Percentiles rank a stretch among this genome's conserved stretches.
These are phyloP conservation scores for Elegia similella DNA, from an alignment of 2,888 invertebrate genomes.

Conservation along the genomic window DNA sequence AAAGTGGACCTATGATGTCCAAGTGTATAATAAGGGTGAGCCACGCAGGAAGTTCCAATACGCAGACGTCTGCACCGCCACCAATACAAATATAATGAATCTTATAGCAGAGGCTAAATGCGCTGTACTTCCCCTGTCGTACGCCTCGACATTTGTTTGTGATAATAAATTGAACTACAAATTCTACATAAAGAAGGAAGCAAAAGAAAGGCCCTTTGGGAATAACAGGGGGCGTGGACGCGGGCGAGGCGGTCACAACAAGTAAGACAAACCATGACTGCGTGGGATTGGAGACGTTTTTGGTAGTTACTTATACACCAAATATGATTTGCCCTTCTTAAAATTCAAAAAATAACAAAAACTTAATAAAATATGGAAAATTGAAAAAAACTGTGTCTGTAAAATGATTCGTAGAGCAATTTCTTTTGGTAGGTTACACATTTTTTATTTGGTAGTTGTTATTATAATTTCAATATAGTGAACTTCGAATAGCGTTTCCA, in stretches of 20 bases:
- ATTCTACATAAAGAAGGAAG: constrained; percentile 38
- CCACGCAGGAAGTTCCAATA: constrained; percentile 50
- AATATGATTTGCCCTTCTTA: too few species aligned
- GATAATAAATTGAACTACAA: constrained; percentile 39
- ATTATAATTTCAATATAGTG: too few species aligned
- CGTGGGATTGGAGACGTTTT: too few species aligned
- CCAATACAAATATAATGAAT: constrained; percentile 33
- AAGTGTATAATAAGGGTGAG: constrained; percentile 57
- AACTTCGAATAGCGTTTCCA: too few species aligned
- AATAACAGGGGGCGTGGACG: constrained; percentile 16
- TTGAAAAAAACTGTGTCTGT: too few species aligned
- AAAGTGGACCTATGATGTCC: constrained; percentile 63
- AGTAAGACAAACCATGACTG: neutral
- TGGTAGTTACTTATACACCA: too few species aligned
- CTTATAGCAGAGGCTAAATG: constrained; percentile 42
- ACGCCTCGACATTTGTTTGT: constrained; percentile 34
- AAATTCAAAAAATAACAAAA: too few species aligned
- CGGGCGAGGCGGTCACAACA: constrained; percentile 10
- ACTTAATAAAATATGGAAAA: too few species aligned
- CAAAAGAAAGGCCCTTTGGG: constrained; percentile 16
- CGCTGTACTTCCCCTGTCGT: constrained; percentile 39
- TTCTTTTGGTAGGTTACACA: too few species aligned
- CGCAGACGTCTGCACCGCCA: constrained; percentile 42
- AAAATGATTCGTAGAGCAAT: too few species aligned
- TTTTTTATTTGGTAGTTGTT: too few species aligned